Base-by-base conservation (phyloP, 2,113 vertebrate genomes). In the Dryoscopus gambensis region DNA sequence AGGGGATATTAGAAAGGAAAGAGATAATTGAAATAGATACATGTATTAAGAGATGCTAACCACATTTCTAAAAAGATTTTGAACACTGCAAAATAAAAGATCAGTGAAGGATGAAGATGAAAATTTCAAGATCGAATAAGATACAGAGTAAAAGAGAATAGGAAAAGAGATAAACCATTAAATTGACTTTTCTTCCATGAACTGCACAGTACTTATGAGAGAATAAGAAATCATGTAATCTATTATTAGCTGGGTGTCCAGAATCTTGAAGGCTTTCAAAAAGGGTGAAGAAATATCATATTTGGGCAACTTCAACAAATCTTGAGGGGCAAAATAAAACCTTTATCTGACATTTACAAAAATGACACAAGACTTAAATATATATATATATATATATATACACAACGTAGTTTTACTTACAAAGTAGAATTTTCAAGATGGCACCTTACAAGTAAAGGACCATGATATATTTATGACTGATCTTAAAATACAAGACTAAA, bases 11-110 rank as follows among this genome's bases (percentile, higher is more conserved):
- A 89, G 75, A 89, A 90, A 67, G 37, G 35, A 84, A 94, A 71
- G 55, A 91, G 67, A 87, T 95, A 97, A 77, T 86, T 78, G 88
- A 89, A 89, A 93, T 37, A 79, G 92, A 92, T 56, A 53, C 33
- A 24, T 70, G 46, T 60, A 46, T 84, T 87, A 74, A 86, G 84
- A 95, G 74, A 82, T n/a, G 44, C 56, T 84, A 77, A 73, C 69
- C 57, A 84, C 33, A 31, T 64, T 80, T 95, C 95, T 57, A 59
- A 75, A 91, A 81, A 88, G 77, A 84, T 76, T 87, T 77, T 85
- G 69, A 84, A 40, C 39, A 60, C 13, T 42, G 39, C 18, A 73
- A 50, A 96, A 87, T 35, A 90, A 93, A 74, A 90, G 64, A 83
- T 84, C 80, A 57, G 67, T 46, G 95, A 85, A 76, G 85, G 90